Evolutionary conservation across 92 coral and sea anemone genomes (phyloP), one percentile per base, ranked within the genome.

Genomic region (Palythoa heliodiscus): DNA sequence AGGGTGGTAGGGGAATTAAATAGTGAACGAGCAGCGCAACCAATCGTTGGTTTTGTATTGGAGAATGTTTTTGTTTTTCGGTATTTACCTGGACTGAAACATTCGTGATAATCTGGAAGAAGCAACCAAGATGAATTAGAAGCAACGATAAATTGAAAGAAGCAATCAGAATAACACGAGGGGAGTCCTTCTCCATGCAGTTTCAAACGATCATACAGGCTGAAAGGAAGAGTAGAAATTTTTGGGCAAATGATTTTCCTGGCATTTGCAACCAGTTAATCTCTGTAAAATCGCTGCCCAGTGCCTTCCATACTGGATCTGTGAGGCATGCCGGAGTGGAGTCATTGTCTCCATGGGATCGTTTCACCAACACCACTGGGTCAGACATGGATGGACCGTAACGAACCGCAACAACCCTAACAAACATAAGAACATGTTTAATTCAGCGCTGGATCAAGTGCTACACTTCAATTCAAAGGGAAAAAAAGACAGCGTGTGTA

Each of bases 231-330:
- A 94, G 76, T 23, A 87, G 86, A 14, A 92, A 61, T 75, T 87
- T 93, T 74, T 88, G 95, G 60, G 89, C 92, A 71, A 94, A 92
- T 2, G 98, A 92, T 77, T 87, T 90, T 25, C 98, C 98, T 35
- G 98, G 98, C 92, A 94, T 90, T 64, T 90, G 86, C 22, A 87
- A 68, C 93, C 93, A 94, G 85, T 91, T 92, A 8, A 94, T 90
- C 61, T 88, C 86, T 50, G 82, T 86, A 74, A 94, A 94, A 68
- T 91, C 88, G 53, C 93, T 88, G 15, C 98, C 98, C 25, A 94
- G 78, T 85, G 87, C 87, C 70, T 87, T 88, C 98, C 98, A 94
- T 73, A 92, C 89, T 79, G 82, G 81, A 86, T 83, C 87, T 13
- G 93, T 83, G 5, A 94, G 87, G 37, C 89, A 90, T 53, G 74